Percentiles rank a stretch among this genome's conserved stretches.
phyloP scores from a whole-genome alignment of 1,140 invertebrate species.

The Zaprionus kolodkinae region DNA sequence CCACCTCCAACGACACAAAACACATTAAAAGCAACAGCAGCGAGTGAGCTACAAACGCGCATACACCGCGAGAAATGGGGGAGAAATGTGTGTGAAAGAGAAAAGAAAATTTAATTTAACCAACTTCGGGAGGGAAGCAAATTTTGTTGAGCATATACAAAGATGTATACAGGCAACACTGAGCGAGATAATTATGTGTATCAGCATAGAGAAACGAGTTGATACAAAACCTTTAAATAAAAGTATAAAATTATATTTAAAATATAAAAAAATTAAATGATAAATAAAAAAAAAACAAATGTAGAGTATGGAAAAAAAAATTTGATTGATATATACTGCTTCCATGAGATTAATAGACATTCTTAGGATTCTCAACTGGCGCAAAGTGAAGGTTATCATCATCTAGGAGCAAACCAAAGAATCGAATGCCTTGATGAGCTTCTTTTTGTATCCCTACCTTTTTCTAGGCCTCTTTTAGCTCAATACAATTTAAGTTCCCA shows the following conservation, averaged over 20 bases:
- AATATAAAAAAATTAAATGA: too few relatives aligned
- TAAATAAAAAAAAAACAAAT: too few relatives aligned
- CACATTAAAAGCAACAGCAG: constrained; percentile 29
- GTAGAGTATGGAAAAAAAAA: too few relatives aligned
- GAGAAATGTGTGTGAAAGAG: neutral
- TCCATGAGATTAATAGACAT: too few relatives aligned
- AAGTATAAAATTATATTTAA: too few relatives aligned
- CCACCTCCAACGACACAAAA: constrained; percentile 15
- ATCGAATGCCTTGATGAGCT: too few relatives aligned
- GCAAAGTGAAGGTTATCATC: too few relatives aligned
- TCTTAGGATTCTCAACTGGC: too few relatives aligned
- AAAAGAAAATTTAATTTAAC: neutral
- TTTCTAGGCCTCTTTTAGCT: neutral
- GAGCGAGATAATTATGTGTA: constrained; percentile 9
- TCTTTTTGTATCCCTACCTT: too few relatives aligned
- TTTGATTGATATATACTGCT: too few relatives aligned
- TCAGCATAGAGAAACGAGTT: neutral
- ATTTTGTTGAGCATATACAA: neutral
- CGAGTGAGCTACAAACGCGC: neutral
- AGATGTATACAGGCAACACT: neutral
- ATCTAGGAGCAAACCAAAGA: too few relatives aligned
- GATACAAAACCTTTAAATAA: neutral
- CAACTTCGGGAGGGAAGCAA: neutral
- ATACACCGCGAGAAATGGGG: neutral
- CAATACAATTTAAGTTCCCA: neutral